phyloP scores from a whole-genome alignment of 2,888 invertebrate species.

The Acheta domesticus region DNA sequence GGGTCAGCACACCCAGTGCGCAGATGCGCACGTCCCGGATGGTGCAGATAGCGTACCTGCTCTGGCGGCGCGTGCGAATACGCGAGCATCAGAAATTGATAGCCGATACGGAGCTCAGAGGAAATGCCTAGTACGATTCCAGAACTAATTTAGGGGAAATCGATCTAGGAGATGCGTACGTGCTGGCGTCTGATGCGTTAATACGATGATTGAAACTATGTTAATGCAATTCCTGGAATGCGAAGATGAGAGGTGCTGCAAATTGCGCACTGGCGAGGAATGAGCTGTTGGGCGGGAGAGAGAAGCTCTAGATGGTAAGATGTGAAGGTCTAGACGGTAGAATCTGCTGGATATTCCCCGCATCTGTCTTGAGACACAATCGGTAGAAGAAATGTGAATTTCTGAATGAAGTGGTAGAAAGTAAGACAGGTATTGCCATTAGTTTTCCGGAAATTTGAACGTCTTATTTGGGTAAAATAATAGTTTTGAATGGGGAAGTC shows the following conservation, averaged over 20 bases:
- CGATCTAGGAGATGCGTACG: constrained; percentile 8
- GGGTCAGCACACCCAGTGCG: no score
- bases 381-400: no score
- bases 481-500: no score
- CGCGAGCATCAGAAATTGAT: background rate
- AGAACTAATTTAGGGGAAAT: background rate
- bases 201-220: background rate
- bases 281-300: background rate
- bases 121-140: background rate
- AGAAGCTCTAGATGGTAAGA: no score
- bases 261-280: background rate
- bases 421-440: no score
- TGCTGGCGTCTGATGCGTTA: background rate
- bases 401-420: no score
- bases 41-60: background rate
- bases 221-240: background rate
- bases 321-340: no score
- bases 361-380: no score
- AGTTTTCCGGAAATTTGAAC: no score
- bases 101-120: background rate
- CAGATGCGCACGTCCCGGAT: background rate
- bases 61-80: background rate
- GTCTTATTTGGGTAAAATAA: no score
- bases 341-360: no score
- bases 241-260: background rate